Evolutionary conservation across 2,797 vertebrate genomes (phyloP), one percentile per base, ranked within the genome.

Genomic region (Pseudochirops cupreus): DNA sequence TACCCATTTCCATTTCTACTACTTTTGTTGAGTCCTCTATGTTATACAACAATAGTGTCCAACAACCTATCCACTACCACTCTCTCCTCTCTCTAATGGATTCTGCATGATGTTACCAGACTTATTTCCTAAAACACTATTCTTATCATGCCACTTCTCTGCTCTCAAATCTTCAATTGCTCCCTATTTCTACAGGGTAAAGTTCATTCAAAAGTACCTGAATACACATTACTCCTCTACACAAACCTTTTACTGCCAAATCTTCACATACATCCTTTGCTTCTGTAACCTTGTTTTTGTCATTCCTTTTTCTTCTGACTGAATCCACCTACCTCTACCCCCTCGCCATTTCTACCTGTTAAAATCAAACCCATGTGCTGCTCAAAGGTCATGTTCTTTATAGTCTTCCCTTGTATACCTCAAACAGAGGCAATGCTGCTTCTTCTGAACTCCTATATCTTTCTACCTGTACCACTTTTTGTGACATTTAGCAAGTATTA

Each of bases 21-120:
- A 24, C 21, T 82, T 74, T 21, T 90, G 18, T 90, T 92, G 6
- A 92, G 29, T 46, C 93, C 12, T 93, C 55, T 91, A 67, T 74
- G 92, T 93, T 93, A 52, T 24, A 87, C 18, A 90, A 39, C 14
- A 93, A 82, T 93, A 55, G 94, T 94, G 93, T 91, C 91, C 16
- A 90, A 13, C 52, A 54, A 7, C 54, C 12, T 91, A 18, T 10
- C 54, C 50, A 24, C 16, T 56, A 55, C 28, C 31, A 55, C 2
- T n/a, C 21, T 31, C 28, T 95, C 12, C 5, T 1, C 0, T 58
- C 92, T 12, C 89, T 92, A 93, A 96, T 92, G 31, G 91, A 93
- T 14, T 90, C 59, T 96, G 7, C 33, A 62, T 18, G 54, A 58
- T 12, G 31, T 39, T 87, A 24, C 29, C 1, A 56, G 10, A 93